Evolutionary conservation across 2,888 invertebrate species (phyloP).

Genomic region (Tipula lateralis): DNA sequence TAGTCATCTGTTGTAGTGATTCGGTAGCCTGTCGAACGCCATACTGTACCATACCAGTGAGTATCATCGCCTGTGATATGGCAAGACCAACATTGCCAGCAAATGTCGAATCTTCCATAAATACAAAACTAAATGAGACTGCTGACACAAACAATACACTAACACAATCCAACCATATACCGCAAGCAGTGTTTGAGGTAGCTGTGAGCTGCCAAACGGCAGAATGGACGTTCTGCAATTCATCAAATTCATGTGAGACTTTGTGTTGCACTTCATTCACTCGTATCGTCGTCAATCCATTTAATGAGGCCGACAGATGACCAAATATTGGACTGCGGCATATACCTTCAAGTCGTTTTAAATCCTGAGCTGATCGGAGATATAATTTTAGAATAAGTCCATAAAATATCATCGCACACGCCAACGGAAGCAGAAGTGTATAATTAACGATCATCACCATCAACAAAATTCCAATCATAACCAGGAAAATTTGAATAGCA

Average conservation of each 20-base stretch:
- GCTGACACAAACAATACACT: constrained; percentile 62
- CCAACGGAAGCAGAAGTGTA: constrained; percentile 61
- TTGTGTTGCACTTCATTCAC: constrained; percentile 66
- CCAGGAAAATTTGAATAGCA: constrained; percentile 51
- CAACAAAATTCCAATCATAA: constrained; percentile 70
- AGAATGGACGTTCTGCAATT: constrained; percentile 57
- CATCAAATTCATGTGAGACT: constrained; percentile 70
- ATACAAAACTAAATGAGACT: constrained; percentile 61
- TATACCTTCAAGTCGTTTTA: constrained; percentile 68
- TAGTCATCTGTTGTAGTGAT: constrained; percentile 66
- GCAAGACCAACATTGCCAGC: constrained; percentile 68
- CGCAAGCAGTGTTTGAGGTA: constrained; percentile 57
- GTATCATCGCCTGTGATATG: constrained; percentile 63
- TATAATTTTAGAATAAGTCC: constrained; percentile 61
- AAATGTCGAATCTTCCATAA: constrained; percentile 53
- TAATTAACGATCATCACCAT: constrained; percentile 68
- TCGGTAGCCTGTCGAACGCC: constrained; percentile 66
- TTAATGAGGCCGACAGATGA: constrained; percentile 79
- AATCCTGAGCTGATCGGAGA: constrained; percentile 66
- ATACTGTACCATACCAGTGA: constrained; percentile 67
- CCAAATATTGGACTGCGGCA: constrained; percentile 88
- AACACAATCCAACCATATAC: constrained; percentile 67
- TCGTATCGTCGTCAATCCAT: constrained; percentile 82
- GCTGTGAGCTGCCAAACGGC: constrained; percentile 47
- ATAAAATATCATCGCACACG: constrained; percentile 61